Base-by-base conservation (phyloP, 2,888 invertebrate genomes). In the Lepidochrysops patricia region DNA sequence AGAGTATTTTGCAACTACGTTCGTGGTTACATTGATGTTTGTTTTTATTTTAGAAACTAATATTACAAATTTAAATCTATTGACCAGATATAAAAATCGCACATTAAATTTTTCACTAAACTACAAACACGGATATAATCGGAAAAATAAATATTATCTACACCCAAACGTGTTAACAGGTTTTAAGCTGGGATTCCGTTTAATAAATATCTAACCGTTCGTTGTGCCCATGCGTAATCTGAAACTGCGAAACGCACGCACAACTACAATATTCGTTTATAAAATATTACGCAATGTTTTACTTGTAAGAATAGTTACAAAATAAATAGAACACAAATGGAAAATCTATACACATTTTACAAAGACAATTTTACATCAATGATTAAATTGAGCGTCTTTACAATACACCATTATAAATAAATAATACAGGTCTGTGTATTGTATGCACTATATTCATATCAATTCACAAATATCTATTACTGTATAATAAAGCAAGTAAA, bases 331-430 rank as follows among this genome's bases (percentile, higher is more conserved):
- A 52, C 26, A 52, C 29, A 27, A 15, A 19, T 29, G 2, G 19
- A 50, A 50, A 58, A 25, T 25, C 49, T 61, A 60, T 64, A 61
- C 63, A 62, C 60, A 63, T 57, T 59, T 35, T 58, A 60, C n/a
- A 37, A 13, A 57, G 57, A 61, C 54, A 57, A 60, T 54, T 59
- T 58, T 48, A 48, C 57, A 56, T 59, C 58, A 59, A 57, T n/a
- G 54, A 62, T 7, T 59, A 58, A 58, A 50, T 58, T 58, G 58
- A 58, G 58, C 58, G 58, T 50, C 23, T 58, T 58, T 50, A 29
- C 29, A 34, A 50, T 58, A 43, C n/a, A 58, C 29, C 27, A 19
- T 54, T 32, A 32, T 9, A 26, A 35, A 35, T n/a, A 35, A 35
- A 43, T 43, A 19, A 43, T 9, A 19, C 23, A 52, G n/a, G 26